Base-by-base conservation (phyloP, 2,888 invertebrate species). In the Apoda limacodes region DNA sequence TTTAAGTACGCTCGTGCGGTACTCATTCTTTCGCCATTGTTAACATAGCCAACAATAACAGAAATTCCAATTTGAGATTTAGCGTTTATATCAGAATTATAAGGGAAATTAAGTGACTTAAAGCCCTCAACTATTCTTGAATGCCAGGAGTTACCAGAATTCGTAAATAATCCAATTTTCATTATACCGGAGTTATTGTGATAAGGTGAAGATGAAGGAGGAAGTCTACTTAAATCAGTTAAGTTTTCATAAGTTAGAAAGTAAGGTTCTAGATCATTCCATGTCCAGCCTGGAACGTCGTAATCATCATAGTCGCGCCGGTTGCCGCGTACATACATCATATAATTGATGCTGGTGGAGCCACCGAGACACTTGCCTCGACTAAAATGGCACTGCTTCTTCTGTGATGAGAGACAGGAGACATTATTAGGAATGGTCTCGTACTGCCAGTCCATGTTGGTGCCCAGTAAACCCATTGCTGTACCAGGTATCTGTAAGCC, bases 351-450 rank as follows among this genome's bases (percentile, higher is more conserved):
- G n/a, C n/a, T n/a, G n/a, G n/a, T n/a, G n/a, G n/a, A n/a, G n/a
- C n/a, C n/a, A n/a, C n/a, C n/a, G 29, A 74, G 61, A 14, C 62
- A 57, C 34, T 57, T 60, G 34, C 74, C 72, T 36, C 70, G 62
- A 10, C 27, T 37, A 38, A 61, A 60, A 23, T 51, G 54, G 37
- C 72, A 72, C 34, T 45, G 46, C 10, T 28, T 30, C 2, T 46
- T 47, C n/a, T 33, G 35, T 2, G 50, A 54, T 3, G 59, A 45
- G 13, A 69, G 50, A 28, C 71, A 74, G 2, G 72, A 74, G 13
- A 48, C 39, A 36, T 59, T 55, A 48, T 68, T 70, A n/a, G 66
- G 28, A 9, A 53, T 11, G 0, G 63, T 64, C 7, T 39, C 37
- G 45, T 68, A 68, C 31, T 52, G 50, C 65, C 66, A 69, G 45